Evolutionary conservation across 2,888 invertebrate genomes (phyloP), one percentile per base, ranked within the genome.

Genomic region (Drosophila subquinaria): DNA sequence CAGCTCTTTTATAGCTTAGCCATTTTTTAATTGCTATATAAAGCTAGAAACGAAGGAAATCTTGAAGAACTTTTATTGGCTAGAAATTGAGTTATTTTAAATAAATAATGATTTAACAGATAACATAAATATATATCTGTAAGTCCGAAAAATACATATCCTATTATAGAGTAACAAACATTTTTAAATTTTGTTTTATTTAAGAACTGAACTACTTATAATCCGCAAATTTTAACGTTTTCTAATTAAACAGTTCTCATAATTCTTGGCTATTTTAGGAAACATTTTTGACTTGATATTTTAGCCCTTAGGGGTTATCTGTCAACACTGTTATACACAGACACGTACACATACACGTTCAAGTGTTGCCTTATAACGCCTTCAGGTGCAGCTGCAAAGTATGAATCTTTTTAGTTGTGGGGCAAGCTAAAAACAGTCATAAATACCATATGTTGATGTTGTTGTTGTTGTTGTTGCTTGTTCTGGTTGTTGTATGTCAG

Each of bases 391-490:
- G 56, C 65, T 60, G 64, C 60, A 45, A 42, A 48, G 56, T 40
- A 30, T 40, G 56, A 36, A 48, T 45, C 65, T 66, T 55, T 52
- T 57, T 23, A 38, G 50, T 53, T 53, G 60, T 64, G 53, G 56
- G 43, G 10, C 74, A 48, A 64, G 45, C 75, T 76, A 53, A 76
- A 64, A 78, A 78, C 53, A 78, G 55, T 56, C 47, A 57, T 74
- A 60, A 68, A 75, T 60, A 51, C 27, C n/a, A 20, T 38, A 23
- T 62, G 30, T 50, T 56, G 27, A n/a, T n/a, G n/a, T n/a, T n/a
- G n/a, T 56, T 53, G 20, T 56, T 50, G 33, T 63, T 53, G 20
- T 56, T 50, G 33, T 63, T 63, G 30, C 23, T 59, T 59, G 17
- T 60, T 59, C 23, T 53, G 48, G 33, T 23, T 55, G 40, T 61